Evolutionary conservation across 2,797 vertebrate species (phyloP), one percentile per base, ranked within the genome.

Genomic region (Rhynchotus rufescens): DNA sequence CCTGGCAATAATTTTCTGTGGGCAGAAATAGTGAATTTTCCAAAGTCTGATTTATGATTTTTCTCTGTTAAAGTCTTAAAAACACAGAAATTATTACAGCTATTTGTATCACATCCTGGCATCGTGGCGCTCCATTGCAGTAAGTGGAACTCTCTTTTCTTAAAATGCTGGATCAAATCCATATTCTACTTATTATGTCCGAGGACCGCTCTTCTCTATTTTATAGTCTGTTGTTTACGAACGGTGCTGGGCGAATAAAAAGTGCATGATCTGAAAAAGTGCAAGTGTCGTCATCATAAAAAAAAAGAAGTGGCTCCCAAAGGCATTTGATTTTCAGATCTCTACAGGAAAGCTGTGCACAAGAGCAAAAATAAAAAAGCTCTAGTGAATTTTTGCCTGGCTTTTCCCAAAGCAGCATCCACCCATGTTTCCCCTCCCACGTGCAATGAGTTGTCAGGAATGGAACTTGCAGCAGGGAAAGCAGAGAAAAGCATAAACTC

Each of bases 171-270:
- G 92, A 95, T 80, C 0, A 1, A 87, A 78, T 94, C 86, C 88
- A 93, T 84, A 76, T 92, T 97, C 79, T 93, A 89, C 94, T 95
- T 96, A 92, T 95, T 90, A 84, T 3, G 0, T 93, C 84, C 83
- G 78, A 80, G 69, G 62, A 42, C 60, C 85, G 90, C 49, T 86
- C 38, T 86, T 84, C 54, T 92, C 15, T 92, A 23, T 80, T 97
- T 96, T 92, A 90, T 49, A 92, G 80, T 78, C 84, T 84, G 84
- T 78, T 95, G 73, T 93, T 95, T 96, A 65, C 6, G 62, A 89
- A 90, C 57, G 79, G 22, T 69, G 45, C 1, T 1, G 26, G 61
- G 56, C 21, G 12, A 77, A 77, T 78, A 68, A 74, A 86, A 88
- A 89, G 68, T 73, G 30, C 40, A 60, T 51, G 75, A 3, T 47